Base-by-base conservation (phyloP, 2,888 invertebrate genomes). In the Polyploca ridens region DNA sequence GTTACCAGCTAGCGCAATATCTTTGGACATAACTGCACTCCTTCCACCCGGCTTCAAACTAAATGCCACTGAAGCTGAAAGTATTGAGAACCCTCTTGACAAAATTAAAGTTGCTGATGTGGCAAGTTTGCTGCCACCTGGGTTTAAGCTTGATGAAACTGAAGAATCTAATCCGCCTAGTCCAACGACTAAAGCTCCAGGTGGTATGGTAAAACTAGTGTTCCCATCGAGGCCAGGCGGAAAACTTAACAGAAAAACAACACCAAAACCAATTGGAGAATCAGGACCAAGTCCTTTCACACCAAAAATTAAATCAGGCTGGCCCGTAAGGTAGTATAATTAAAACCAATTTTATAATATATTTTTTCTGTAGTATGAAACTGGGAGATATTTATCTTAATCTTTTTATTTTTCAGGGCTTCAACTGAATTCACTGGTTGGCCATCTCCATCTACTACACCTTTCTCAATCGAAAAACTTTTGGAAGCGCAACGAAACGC, bases 381-480 rank as follows among this genome's bases (percentile, higher is more conserved):
- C 46, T n/a, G 14, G 46, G 2, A 46, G 46, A 46, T 49, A 14
- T 46, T 16, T 19, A 10, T 10, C 8, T 59, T 63, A 19, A 10
- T 54, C 19, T 3, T 33, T 62, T 38, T 63, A 3, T 59, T 85
- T 90, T 57, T 79, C n/a, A 97, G 97, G 89, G 97, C 96, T 33
- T 97, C 97, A 10, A 98, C 98, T 19, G 98, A 97, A 87, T 98
- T 98, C 78, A 98, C 98, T 14, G 98, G 98, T 16, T 98, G 98
- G 98, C 98, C 98, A 13, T 97, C 97, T 0, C 96, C 97, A 7
- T 97, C 98, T 1, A 98, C 98, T 0, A 98, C 98, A 0, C 97
- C 98, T 0, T 96, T 98, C 74, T 97, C 97, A 0, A 97, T 97
- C 66, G 97, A 98, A 82, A 97, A 97, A 83, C 93, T 97, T 8